Evolutionary conservation across 2,113 vertebrate species (phyloP), one percentile per base, ranked within the genome.

Genomic region (Oplegnathus fasciatus): DNA sequence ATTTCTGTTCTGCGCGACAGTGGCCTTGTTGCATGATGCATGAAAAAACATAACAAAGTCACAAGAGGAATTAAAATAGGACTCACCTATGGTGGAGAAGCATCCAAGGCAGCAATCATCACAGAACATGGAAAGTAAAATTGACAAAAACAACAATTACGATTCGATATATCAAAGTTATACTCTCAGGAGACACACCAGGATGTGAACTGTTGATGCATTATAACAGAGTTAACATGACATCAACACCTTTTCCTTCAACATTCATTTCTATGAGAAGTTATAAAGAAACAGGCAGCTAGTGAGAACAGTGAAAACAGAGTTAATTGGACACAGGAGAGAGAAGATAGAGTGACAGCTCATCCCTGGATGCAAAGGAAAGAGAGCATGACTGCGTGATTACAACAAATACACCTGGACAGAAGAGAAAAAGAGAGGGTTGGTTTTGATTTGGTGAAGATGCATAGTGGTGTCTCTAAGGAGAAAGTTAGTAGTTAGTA

Each of bases 401-500:
- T 37, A 37, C 6, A 89, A 84, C 52, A 88, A 60, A 88, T 17
- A 89, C 67, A 85, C 37, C 54, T 73, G 64, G 57, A 79, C 20
- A 75, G 68, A 61, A 67, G 42, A 84, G 77, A 60, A 42, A 72
- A 65, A 44, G 44, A 75, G 30, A 40, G 37, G 15, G 58, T 61
- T 75, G 44, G n/a, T 55, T 81, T 74, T 75, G 32, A 82, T 80
- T 72, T 70, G 73, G 54, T 78, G 66, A 86, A 77, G 80, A 37
- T 72, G 42, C 22, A 73, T 66, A 77, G 34, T 37, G 52, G 28
- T 78, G 72, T 50, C n/a, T 30, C 82, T 84, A 90, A 86, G 83
- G 78, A 86, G 84, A 88, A 80, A 89, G 83, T 37, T 37, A 37
- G 34, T 37, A 37, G 87, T 96, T 95, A 96, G 94, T 93, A 88